A percentile compares a stretch with the other conserved stretches of the same genome.
Evolutionary conservation across 2,888 invertebrate genomes (phyloP).

Genomic region (Mythimna ferrago): DNA sequence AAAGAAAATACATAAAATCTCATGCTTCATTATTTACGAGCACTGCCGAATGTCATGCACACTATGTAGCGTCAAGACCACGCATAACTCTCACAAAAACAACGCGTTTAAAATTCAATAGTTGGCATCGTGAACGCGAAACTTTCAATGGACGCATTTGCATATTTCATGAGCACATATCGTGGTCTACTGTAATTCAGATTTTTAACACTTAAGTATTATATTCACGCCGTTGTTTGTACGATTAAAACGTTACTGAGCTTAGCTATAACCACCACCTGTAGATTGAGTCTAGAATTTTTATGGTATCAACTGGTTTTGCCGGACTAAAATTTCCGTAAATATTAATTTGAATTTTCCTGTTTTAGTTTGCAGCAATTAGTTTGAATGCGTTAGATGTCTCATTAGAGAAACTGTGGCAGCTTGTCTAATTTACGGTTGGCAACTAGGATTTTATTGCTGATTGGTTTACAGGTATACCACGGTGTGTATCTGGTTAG

Average conservation of each 20-base stretch:
- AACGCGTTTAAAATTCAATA: constrained; percentile 56
- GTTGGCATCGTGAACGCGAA: constrained; percentile 38
- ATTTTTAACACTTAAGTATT: constrained; percentile 23
- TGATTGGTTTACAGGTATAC: constrained; percentile 25
- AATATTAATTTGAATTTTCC: background rate
- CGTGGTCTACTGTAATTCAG: constrained; percentile 46
- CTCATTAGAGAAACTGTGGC: constrained; percentile 10
- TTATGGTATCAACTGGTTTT: constrained; percentile 21
- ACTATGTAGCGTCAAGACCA: constrained; percentile 23
- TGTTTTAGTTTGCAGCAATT: constrained; percentile 13
- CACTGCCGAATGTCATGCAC: constrained; percentile 43
- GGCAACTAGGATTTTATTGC: constrained; percentile 6
- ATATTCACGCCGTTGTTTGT: constrained; percentile 12
- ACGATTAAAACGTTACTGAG: constrained; percentile 16
- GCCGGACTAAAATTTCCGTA: background rate
- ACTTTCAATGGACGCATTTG: constrained; percentile 58
- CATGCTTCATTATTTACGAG: constrained; percentile 36
- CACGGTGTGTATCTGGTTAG: constrained; percentile 10
- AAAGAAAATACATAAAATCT: constrained; percentile 22
- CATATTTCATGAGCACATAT: constrained; percentile 53
- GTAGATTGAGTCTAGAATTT: constrained; percentile 24
- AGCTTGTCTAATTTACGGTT: constrained; percentile 27
- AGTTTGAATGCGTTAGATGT: background rate
- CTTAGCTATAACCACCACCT: constrained; percentile 22
- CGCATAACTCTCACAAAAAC: constrained; percentile 50